A percentile compares a stretch with the other conserved stretches of the same genome.
Conservation (phyloP, 1,140 invertebrate species). For the Drosophila ananassae region DNA sequence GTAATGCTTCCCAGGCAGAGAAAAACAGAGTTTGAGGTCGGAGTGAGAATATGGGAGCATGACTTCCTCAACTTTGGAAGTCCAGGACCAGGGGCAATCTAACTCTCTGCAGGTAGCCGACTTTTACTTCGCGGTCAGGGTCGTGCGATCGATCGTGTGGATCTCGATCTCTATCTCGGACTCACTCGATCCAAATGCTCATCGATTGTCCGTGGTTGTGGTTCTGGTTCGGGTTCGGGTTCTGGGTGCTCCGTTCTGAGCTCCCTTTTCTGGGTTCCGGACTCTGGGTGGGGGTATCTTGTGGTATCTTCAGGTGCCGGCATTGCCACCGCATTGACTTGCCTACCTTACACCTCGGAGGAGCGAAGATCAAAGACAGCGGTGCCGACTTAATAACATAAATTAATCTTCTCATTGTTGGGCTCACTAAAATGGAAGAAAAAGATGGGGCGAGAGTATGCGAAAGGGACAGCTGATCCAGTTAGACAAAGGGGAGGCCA, state of each 20-base stretch:
- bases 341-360: conserved; percentile 79
- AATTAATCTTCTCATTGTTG: conserved; percentile 83
- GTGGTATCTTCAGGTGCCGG: conserved; percentile 62
- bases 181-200: conserved; percentile 21
- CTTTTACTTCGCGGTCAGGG: conserved; percentile 20
- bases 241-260: not conserved
- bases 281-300: conserved; percentile 2
- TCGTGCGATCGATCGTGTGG: conserved; percentile 47
- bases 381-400: conserved; percentile 83
- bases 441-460: not conserved
- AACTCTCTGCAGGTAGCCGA: conserved; percentile 45
- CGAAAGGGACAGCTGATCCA: not conserved
- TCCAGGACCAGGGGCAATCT: conserved; percentile 40
- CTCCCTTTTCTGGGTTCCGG: conserved; percentile 6
- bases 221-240: conserved; percentile 3
- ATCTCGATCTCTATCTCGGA: conserved; percentile 26
- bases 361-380: conserved; percentile 73
- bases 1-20: conserved; percentile 48
- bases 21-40: conserved; percentile 14
- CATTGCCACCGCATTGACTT: conserved; percentile 81
- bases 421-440: conserved; percentile 8
- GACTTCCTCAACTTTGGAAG: conserved; percentile 18
- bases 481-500: conserved; percentile 10
- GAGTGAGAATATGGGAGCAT: conserved; percentile 1
- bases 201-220: conserved; percentile 52